Conservation (phyloP, 30 jellyfish, hydroid and myxozoan species). For the Hydractinia echinata region DNA sequence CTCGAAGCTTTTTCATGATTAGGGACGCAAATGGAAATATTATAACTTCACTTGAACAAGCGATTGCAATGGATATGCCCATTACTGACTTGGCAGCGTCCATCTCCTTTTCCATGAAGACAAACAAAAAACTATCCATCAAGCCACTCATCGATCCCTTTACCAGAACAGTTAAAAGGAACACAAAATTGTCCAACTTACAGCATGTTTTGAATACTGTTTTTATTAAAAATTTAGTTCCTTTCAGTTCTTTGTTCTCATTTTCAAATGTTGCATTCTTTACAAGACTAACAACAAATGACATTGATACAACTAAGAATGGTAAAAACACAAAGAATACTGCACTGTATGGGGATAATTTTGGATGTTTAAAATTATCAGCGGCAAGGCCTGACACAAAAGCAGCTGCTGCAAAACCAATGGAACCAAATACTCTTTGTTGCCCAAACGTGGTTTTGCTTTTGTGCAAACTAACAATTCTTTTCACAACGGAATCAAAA, state of each 20-base stretch:
- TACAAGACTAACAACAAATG: no score
- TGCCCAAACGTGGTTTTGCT: no score
- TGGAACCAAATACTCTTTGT: constrained; percentile 45
- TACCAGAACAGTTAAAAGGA: constrained; percentile 45
- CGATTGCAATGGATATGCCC: constrained; percentile 69
- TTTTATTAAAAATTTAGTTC: no score
- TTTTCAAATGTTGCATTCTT: no score
- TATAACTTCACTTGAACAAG: constrained; percentile 49
- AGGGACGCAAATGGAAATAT: constrained; percentile 55
- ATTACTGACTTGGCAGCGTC: constrained; percentile 43
- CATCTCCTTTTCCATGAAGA: constrained; percentile 32
- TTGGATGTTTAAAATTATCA: neutral
- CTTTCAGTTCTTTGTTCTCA: no score
- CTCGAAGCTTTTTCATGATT: constrained; percentile 41
- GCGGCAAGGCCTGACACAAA: constrained; percentile 52
- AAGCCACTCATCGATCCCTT: constrained; percentile 64
- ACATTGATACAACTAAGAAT: no score
- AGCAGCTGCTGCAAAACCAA: constrained; percentile 62
- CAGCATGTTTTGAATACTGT: neutral
- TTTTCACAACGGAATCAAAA: no score
- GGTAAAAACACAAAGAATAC: no score
- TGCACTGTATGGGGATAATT: neutral
- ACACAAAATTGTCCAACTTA: neutral
- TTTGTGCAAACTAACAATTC: no score
- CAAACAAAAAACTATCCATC: constrained; percentile 54